Evolutionary conservation across 1,140 invertebrate species (phyloP).

Genomic region (Mercenaria mercenaria): DNA sequence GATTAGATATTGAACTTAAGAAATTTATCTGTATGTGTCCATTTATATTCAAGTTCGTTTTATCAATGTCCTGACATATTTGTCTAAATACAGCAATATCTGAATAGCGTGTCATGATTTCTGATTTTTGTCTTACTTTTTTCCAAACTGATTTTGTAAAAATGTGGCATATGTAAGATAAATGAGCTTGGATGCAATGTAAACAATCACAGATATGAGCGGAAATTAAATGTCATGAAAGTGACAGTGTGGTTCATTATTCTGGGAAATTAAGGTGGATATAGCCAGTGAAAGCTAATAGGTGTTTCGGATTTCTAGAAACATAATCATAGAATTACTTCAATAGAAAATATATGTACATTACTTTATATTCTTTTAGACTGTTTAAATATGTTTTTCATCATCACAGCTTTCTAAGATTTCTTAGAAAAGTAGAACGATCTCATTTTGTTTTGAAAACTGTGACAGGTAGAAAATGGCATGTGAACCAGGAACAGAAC

Average conservation of each 20-base stretch:
- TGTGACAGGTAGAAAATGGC: background rate
- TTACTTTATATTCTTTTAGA: too few relatives aligned
- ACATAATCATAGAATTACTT: too few relatives aligned
- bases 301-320: too few relatives aligned
- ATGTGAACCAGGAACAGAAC: slow-evolving; percentile 24
- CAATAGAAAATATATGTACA: too few relatives aligned
- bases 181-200: background rate
- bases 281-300: background rate
- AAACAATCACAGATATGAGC: background rate
- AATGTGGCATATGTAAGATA: background rate
- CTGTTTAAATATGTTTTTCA: too few relatives aligned
- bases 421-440: too few relatives aligned
- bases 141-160: background rate
- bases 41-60: too few relatives aligned
- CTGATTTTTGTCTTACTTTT: background rate
- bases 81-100: slow-evolving; percentile 6
- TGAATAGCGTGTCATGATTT: background rate
- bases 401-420: too few relatives aligned
- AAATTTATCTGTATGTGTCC: too few relatives aligned
- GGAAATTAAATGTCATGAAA: background rate
- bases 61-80: too few relatives aligned
- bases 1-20: too few relatives aligned
- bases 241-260: background rate
- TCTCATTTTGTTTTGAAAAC: too few relatives aligned
- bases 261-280: background rate